Conservation (phyloP, 1,140 invertebrate genomes). For the Conus ventricosus region DNA sequence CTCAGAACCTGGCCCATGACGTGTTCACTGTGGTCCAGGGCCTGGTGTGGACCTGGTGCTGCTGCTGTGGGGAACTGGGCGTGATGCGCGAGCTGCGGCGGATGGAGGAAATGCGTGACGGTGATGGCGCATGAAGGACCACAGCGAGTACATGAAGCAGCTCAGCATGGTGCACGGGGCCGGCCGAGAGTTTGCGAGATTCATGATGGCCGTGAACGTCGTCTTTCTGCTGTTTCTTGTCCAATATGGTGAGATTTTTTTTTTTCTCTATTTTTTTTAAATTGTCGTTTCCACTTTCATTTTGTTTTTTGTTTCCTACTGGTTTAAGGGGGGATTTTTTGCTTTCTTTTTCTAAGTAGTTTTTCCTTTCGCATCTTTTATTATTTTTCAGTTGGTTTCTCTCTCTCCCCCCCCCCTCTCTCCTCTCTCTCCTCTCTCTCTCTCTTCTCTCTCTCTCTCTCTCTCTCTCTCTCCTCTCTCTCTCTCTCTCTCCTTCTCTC, state of each 20-base stretch:
- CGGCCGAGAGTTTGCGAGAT: constrained; percentile 25
- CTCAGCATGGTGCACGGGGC: constrained; percentile 33
- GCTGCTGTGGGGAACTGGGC: neutral
- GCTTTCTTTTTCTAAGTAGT: neutral
- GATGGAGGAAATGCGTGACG: constrained; percentile 23
- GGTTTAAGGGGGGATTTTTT: neutral
- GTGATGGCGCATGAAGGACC: constrained; percentile 24
- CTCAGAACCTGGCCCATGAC: constrained; percentile 5
- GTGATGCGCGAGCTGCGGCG: constrained; percentile 7
- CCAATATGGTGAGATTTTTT: constrained; percentile 4
- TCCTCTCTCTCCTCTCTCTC: neutral
- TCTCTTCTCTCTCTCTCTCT: neutral
- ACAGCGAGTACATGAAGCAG: constrained; percentile 32
- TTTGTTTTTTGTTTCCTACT: neutral
- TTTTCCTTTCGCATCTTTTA: neutral
- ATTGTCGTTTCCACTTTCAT: neutral
- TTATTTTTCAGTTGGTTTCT: neutral
- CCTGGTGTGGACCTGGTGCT: constrained; percentile 27
- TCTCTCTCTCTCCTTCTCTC: neutral
- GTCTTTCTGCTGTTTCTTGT: neutral
- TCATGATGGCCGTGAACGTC: constrained; percentile 23
- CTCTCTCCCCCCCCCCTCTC: neutral
- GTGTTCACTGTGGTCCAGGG: constrained; percentile 3
- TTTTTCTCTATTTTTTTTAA: neutral
- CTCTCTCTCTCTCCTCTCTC: neutral